Evolutionary conservation across 2,888 invertebrate species (phyloP), one percentile per base, ranked within the genome.

Genomic region (Poecilobothrus nobilitatus): DNA sequence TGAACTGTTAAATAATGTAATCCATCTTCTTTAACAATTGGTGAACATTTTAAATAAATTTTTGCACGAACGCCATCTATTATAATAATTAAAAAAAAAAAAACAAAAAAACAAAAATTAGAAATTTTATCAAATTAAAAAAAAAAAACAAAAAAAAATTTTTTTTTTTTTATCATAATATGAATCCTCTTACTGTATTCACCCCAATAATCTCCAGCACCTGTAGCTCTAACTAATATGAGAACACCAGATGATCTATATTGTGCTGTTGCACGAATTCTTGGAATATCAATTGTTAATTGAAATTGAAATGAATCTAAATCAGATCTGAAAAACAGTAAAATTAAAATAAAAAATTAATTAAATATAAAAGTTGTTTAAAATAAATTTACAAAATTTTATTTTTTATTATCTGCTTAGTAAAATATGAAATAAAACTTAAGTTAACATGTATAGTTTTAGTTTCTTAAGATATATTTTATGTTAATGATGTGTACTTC

Each of bases 201-300:
- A 69, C 93, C 93, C 92, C 92, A 93, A 80, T 93, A 93, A 78
- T 93, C 92, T 5, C 93, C 93, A 67, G 91, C 91, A 5, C 93
- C 92, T 0, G 91, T 90, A 9, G 93, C 92, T 74, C 91, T 88
- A 0, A 93, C 89, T 71, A 92, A 84, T 74, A 93, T 88, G 69
- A 93, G 83, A 9, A 91, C 86, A 9, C 93, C 93, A 9, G 90
- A 90, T 22, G 92, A 92, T 74, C 90, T 88, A 82, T 92, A 93
- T 75, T 89, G 88, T 0, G 92, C 92, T 75, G 86, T 86, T 7
- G 89, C 91, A 76, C 88, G 87, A 77, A 93, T 92, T 80, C 88
- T 89, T 8, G 92, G 92, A 73, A 93, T 91, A 78, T 86, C 89
- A 75, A 92, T 84, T 41, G 91, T 91, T 78, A 92, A 83, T 80